Evolutionary conservation across 1,140 invertebrate species (phyloP).

Genomic region (Drosophila auraria): DNA sequence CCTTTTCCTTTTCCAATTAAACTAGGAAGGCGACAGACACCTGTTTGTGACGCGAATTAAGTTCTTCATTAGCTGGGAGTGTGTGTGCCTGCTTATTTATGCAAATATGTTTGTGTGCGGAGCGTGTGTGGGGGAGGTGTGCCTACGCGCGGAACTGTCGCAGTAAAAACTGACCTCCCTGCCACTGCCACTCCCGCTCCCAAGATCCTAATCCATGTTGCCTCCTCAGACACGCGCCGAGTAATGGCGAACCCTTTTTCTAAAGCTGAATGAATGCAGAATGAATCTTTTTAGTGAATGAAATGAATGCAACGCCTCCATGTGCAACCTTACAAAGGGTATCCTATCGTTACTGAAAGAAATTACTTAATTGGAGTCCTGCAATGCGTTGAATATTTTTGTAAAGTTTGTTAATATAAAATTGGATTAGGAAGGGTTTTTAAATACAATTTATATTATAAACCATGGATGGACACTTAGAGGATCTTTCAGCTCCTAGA

Average conservation of each 20-base stretch:
- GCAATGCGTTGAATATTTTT: neutral
- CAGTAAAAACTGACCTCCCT: neutral
- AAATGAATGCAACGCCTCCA: neutral
- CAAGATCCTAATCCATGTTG: neutral
- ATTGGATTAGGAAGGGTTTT: too few relatives aligned
- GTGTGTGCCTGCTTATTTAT: slow-evolving; percentile 15
- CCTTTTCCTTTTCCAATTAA: slow-evolving; percentile 22
- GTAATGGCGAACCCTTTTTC: neutral
- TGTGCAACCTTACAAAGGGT: neutral
- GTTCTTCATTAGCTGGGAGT: slow-evolving; percentile 23
- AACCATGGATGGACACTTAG: too few relatives aligned
- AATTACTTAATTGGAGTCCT: neutral
- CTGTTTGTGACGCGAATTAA: slow-evolving; percentile 31
- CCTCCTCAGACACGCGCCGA: neutral
- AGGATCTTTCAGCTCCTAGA: too few relatives aligned
- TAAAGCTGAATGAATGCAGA: slow-evolving; percentile 9
- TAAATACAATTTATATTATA: too few relatives aligned
- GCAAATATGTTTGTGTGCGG: slow-evolving; percentile 12
- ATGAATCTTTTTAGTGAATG: slow-evolving; percentile 8
- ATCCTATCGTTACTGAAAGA: neutral
- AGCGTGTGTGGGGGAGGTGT: neutral
- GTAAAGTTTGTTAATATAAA: too few relatives aligned
- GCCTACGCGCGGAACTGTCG: neutral
- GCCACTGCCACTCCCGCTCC: neutral
- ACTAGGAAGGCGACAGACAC: slow-evolving; percentile 1